Evolutionary conservation across 1,140 invertebrate species (phyloP).

Genomic region (Trachymyrmex septentrionalis): DNA sequence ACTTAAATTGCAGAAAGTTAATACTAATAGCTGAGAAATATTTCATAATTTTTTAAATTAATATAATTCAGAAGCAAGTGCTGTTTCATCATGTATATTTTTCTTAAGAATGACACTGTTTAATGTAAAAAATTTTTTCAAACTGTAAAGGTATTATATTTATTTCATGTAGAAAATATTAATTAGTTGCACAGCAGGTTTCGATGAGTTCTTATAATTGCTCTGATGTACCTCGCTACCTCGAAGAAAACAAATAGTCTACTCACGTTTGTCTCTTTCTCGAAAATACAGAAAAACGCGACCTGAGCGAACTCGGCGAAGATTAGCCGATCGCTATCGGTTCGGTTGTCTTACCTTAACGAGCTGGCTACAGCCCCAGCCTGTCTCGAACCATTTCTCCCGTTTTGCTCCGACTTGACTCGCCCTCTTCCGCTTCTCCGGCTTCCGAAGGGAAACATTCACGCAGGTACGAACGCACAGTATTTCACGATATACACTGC

Average conservation of each 20-base stretch:
- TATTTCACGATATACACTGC: constrained; percentile 22
- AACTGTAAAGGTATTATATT: neutral
- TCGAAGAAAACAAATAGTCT: constrained; percentile 68
- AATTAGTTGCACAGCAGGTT: constrained; percentile 51
- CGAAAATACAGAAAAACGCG: constrained; percentile 70
- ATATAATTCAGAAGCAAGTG: neutral
- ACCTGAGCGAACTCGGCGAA: constrained; percentile 62
- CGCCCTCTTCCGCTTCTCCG: constrained; percentile 61
- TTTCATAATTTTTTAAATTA: neutral
- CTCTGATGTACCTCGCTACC: constrained; percentile 44
- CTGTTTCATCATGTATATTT: neutral
- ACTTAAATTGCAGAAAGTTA: too few relatives aligned
- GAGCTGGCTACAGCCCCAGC: constrained; percentile 71
- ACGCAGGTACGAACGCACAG: constrained; percentile 56
- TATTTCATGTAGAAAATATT: constrained; percentile 41
- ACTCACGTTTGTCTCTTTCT: constrained; percentile 62
- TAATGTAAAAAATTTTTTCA: neutral
- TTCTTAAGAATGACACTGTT: too few relatives aligned
- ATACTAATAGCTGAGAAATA: neutral
- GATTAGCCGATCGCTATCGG: constrained; percentile 81
- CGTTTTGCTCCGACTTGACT: constrained; percentile 52
- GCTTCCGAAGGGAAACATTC: constrained; percentile 31
- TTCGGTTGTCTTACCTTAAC: constrained; percentile 78
- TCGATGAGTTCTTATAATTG: constrained; percentile 63
- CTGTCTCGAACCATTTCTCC: constrained; percentile 71